Evolutionary conservation across 2,888 invertebrate genomes (phyloP), one percentile per base, ranked within the genome.

Genomic region (Anagyrus pseudococci): DNA sequence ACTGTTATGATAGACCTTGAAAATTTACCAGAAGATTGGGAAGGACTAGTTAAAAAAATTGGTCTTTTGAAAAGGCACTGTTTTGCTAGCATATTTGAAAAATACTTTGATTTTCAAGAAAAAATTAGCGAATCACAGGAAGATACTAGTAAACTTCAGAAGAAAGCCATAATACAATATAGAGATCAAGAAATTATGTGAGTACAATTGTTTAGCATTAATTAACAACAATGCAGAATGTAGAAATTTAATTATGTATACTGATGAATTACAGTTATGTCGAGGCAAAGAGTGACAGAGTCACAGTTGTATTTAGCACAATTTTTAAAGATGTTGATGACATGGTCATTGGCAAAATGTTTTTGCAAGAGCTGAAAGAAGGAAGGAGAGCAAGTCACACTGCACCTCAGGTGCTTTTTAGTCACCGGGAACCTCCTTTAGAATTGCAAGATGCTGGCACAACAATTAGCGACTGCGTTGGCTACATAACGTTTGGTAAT

Each of bases 331-430:
- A 98, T 81, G 96, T 97, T 79, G 97, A 98, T 81, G 99, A 99
- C 82, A 92, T 99, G 77, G 91, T 99, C 58, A 94, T 99, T 81
- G 99, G 99, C 61, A 99, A 99, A 85, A 95, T 99, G 73, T 99
- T 99, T 85, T 93, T 99, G 90, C 98, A 98, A 85, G 99, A 99
- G 84, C 90, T 99, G 75, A 96, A 97, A 80, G 99, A 99, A 83
- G 98, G 98, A 19, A 86, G 98, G 69, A 88, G 97, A 80, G 97
- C 96, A 25, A 94, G 94, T 71, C 96, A 97, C 79, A 97, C 96
- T 57, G 95, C 96, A 64, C 93, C 93, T 40, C 91, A 91, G 85
- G 94, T 94, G 74, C 83, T 94, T 72, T 94, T 94, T 83, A 92
- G 92, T 80, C 96, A 98, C 83, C 91, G 94, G 77, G 98, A 99